Percentiles rank a stretch among this genome's conserved stretches.
phyloP scores from a whole-genome alignment of 2,888 invertebrate genomes.

The Amorpha juglandis region DNA sequence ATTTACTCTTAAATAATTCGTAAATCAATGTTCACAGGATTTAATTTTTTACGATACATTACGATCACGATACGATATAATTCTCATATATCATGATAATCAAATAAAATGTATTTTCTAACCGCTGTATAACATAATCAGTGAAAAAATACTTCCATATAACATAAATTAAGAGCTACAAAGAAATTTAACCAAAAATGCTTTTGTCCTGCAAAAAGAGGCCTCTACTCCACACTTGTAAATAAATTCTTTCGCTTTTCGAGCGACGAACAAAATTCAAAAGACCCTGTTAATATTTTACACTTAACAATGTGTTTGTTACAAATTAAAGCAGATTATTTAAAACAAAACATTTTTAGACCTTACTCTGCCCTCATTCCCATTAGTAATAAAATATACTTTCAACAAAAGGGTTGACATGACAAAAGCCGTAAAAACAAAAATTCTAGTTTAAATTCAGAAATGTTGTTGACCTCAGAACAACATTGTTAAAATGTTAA shows the following conservation, averaged over 20 bases:
- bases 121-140: not conserved
- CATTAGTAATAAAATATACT: constrained; percentile 22
- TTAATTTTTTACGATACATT: no score
- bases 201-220: constrained; percentile 3
- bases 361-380: not conserved
- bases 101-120: no score
- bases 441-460: constrained; percentile 20
- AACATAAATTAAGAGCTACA: constrained; percentile 3
- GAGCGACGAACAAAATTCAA: constrained; percentile 12
- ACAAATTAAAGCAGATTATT: constrained; percentile 24
- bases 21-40: no score
- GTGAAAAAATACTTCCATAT: not conserved
- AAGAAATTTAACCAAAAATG: constrained; percentile 8
- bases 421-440: constrained; percentile 15
- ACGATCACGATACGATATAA: no score
- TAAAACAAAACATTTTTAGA: constrained; percentile 22
- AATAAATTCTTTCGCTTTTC: constrained; percentile 12
- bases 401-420: constrained; percentile 24
- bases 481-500: constrained; percentile 16
- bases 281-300: constrained; percentile 23
- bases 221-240: constrained; percentile 9
- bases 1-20: no score
- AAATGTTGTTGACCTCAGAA: constrained; percentile 13
- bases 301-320: constrained; percentile 23
- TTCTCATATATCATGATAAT: no score